A percentile compares a stretch with the other conserved stretches of the same genome.
These are phyloP conservation scores for Micropoecilia bifurca DNA, from an alignment of 2,797 vertebrate genomes.

Conservation along the genomic window DNA sequence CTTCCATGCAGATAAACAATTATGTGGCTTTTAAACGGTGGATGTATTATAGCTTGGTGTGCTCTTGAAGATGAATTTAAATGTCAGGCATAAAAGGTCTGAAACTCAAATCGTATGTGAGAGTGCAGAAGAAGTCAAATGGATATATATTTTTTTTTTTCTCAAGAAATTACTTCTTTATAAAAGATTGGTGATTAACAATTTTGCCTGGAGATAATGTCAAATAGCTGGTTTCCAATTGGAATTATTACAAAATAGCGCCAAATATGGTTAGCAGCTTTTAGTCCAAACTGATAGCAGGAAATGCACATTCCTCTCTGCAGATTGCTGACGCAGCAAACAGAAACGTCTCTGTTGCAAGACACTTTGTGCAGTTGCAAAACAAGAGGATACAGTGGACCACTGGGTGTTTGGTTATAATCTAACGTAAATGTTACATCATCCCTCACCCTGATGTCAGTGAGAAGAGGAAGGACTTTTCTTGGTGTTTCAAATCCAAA, in stretches of 20 bases:
- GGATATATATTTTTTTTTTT: constrained; percentile 3
- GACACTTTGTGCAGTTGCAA: constrained; percentile 66
- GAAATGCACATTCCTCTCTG: constrained; percentile 52
- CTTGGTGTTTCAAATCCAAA: background rate
- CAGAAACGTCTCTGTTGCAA: constrained; percentile 75
- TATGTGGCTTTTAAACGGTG: constrained; percentile 80
- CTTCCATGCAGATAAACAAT: constrained; percentile 84
- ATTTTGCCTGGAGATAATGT: background rate
- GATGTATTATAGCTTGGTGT: constrained; percentile 77
- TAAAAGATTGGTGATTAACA: background rate
- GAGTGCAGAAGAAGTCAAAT: constrained; percentile 40
- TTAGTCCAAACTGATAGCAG: constrained; percentile 36
- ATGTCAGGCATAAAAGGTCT: constrained; percentile 80
- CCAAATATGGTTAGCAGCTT: constrained; percentile 24
- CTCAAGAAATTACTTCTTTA: constrained; percentile 13
- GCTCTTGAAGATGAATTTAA: constrained; percentile 79
- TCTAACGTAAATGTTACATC: constrained; percentile 51
- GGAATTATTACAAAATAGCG: background rate
- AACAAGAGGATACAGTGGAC: constrained; percentile 59
- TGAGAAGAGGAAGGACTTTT: constrained; percentile 5
- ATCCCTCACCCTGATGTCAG: constrained; percentile 13
- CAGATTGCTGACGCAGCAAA: constrained; percentile 75
- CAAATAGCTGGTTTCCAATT: background rate
- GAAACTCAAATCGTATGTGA: constrained; percentile 63
- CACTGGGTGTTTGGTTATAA: constrained; percentile 38